A percentile compares a stretch with the other conserved stretches of the same genome.
Evolutionary conservation across 2,888 invertebrate genomes (phyloP).

Genomic region (Troglohyphantes excavatus): DNA sequence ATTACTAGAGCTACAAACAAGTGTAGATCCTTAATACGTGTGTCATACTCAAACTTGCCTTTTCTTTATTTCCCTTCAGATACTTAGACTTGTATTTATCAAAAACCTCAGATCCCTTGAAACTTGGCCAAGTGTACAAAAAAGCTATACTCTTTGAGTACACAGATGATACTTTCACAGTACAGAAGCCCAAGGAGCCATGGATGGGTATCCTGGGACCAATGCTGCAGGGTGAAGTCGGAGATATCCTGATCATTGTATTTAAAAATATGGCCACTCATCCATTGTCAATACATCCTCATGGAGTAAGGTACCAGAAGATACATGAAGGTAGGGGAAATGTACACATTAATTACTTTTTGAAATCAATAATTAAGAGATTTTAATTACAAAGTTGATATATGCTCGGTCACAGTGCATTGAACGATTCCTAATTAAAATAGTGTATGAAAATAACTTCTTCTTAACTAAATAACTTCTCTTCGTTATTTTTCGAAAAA

Average conservation of each 20-base stretch:
- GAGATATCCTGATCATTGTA: conserved; percentile 80
- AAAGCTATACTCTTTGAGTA: conserved; percentile 79
- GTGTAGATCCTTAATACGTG: too few relatives aligned
- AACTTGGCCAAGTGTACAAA: conserved; percentile 77
- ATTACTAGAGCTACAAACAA: too few relatives aligned
- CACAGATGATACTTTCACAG: conserved; percentile 78
- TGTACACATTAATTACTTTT: too few relatives aligned
- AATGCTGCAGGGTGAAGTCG: conserved; percentile 81
- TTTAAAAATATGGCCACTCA: conserved; percentile 79
- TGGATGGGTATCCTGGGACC: conserved; percentile 81
- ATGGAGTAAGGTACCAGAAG: conserved; percentile 79
- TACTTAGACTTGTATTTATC: conserved; percentile 65
- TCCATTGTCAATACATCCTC: conserved; percentile 78
- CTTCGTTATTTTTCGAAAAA: too few relatives aligned
- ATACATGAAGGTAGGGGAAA: conserved; percentile 79
- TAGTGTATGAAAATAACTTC: too few relatives aligned
- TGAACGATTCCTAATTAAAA: too few relatives aligned
- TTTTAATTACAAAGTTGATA: too few relatives aligned
- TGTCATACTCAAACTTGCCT: too few relatives aligned
- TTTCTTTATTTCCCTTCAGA: conserved; percentile 18
- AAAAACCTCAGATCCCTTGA: conserved; percentile 60
- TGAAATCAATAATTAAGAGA: too few relatives aligned
- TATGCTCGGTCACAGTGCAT: too few relatives aligned
- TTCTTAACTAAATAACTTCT: too few relatives aligned
- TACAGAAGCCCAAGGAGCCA: conserved; percentile 62